Conservation (phyloP, 2,113 vertebrate species). For the Mastomys natalensis region DNA sequence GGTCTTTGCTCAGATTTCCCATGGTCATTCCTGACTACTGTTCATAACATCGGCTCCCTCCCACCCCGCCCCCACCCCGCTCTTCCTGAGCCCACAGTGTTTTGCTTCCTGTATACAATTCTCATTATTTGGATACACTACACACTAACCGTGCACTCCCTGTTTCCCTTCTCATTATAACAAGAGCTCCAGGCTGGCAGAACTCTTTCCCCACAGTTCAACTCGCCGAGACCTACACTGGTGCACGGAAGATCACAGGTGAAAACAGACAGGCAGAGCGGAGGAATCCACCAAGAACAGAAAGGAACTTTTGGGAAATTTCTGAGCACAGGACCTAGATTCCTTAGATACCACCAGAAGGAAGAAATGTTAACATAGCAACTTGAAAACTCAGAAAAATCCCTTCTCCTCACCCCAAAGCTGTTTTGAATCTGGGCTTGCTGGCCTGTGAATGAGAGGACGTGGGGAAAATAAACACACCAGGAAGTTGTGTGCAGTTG, state of each 20-base stretch:
- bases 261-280: not conserved
- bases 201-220: not conserved
- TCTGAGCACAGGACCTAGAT: not conserved
- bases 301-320: not conserved
- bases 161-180: not conserved
- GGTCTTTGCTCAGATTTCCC: not conserved
- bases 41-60: not conserved
- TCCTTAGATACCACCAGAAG: not conserved
- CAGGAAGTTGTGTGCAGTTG: constrained; percentile 78
- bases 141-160: too few species aligned
- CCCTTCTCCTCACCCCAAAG: not conserved
- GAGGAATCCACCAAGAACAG: not conserved
- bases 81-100: not conserved
- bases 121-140: not conserved
- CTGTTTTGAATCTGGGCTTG: constrained; percentile 40
- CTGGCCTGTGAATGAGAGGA: constrained; percentile 74
- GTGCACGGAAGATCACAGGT: not conserved
- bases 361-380: not conserved
- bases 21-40: not conserved
- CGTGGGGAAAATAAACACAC: constrained; percentile 82
- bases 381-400: constrained; percentile 25
- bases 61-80: not conserved
- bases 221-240: not conserved
- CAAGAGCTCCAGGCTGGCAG: not conserved
- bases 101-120: not conserved